These are phyloP conservation scores for Pterobdella sp. DNA, from an alignment of 2,888 invertebrate species.

Conservation along the genomic window DNA sequence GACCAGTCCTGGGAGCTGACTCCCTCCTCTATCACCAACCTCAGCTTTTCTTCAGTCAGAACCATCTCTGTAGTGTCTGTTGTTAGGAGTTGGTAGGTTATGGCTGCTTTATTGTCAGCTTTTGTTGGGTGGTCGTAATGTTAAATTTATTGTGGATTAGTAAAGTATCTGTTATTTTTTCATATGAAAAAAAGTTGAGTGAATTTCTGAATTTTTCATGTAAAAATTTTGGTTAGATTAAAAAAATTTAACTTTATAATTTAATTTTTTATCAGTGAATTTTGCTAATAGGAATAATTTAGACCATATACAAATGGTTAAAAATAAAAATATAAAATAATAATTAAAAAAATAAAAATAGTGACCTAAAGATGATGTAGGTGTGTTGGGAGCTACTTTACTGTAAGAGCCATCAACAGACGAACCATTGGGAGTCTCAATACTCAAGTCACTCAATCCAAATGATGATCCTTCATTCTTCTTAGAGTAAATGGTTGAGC, in stretches of 20 bases:
- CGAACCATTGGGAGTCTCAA: no score
- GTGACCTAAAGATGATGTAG: no score
- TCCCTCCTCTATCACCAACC: neutral
- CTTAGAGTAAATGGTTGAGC: no score
- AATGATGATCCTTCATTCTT: neutral
- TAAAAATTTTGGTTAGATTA: no score
- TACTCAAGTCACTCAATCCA: neutral
- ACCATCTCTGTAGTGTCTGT: neutral
- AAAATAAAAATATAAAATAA: constrained; percentile 6
- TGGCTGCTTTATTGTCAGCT: neutral
- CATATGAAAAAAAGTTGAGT: no score
- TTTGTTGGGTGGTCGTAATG: neutral
- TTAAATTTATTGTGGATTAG: no score
- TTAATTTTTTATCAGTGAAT: neutral
- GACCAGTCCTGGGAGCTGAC: constrained; percentile 9
- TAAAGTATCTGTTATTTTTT: no score
- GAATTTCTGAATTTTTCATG: no score
- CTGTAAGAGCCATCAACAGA: no score
- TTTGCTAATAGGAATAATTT: neutral
- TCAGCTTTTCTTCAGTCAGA: constrained; percentile 15
- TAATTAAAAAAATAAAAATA: constrained; percentile 2
- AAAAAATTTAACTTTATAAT: neutral
- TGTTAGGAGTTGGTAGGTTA: neutral
- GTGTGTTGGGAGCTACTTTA: no score
- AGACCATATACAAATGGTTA: neutral